Percentiles rank a stretch among this genome's conserved stretches.
These are phyloP conservation scores for Cichladusa arquata DNA, from an alignment of 2,113 vertebrate species.

Conservation along the genomic window DNA sequence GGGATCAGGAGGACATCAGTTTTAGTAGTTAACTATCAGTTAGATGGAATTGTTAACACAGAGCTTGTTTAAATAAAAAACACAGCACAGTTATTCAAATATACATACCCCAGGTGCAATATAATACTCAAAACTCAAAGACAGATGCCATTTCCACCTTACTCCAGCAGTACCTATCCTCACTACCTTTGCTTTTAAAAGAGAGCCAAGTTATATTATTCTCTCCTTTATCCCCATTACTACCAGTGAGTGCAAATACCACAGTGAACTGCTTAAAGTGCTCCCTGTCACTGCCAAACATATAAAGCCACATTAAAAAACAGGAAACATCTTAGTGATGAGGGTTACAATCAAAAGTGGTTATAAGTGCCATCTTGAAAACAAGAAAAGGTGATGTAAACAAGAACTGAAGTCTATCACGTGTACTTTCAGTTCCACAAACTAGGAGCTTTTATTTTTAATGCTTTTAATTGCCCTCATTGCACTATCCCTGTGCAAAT, in stretches of 20 bases:
- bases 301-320: background rate
- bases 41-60: background rate
- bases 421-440: background rate
- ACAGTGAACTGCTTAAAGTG: background rate
- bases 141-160: background rate
- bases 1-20: background rate
- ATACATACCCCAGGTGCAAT: background rate
- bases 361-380: background rate
- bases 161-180: background rate
- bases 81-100: background rate
- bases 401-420: background rate
- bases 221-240: background rate
- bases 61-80: background rate
- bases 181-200: background rate
- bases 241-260: background rate
- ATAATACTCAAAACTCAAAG: background rate
- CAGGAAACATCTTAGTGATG: background rate
- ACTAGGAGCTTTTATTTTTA: background rate
- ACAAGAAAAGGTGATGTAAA: background rate
- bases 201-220: background rate
- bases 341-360: background rate
- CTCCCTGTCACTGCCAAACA: background rate
- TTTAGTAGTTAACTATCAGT: background rate
- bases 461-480: background rate
- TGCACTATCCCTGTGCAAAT: background rate